Evolutionary conservation across 1,140 invertebrate genomes (phyloP).

Genomic region (Lepidurus packardi): DNA sequence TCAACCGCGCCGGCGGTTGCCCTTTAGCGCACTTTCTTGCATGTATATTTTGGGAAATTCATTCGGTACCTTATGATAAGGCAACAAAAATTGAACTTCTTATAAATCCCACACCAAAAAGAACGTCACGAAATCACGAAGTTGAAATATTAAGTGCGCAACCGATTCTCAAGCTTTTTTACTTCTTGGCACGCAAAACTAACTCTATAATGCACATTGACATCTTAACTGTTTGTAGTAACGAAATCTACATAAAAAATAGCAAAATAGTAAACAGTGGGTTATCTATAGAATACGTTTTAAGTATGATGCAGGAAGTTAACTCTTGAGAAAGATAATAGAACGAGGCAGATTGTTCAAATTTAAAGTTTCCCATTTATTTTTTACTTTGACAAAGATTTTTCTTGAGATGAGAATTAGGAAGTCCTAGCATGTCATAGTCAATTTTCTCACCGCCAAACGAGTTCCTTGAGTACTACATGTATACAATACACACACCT

Average conservation of each 20-base stretch:
- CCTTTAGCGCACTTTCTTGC: neutral
- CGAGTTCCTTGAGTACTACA: neutral
- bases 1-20: neutral
- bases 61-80: neutral
- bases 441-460: neutral
- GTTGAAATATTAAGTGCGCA: neutral
- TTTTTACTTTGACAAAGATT: neutral
- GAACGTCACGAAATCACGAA: neutral
- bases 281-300: too few relatives aligned
- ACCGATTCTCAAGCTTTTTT: neutral
- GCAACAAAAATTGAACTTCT: neutral
- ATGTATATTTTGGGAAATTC: neutral
- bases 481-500: neutral
- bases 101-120: neutral
- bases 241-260: neutral
- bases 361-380: neutral
- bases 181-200: neutral
- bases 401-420: neutral
- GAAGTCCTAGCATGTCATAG: neutral
- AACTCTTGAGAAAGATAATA: neutral
- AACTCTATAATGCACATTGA: constrained; percentile 3
- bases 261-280: too few relatives aligned
- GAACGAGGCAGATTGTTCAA: neutral
- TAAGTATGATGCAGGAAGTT: neutral
- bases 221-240: neutral